phyloP scores from a whole-genome alignment of 2,888 invertebrate genomes.

The Patella depressa region DNA sequence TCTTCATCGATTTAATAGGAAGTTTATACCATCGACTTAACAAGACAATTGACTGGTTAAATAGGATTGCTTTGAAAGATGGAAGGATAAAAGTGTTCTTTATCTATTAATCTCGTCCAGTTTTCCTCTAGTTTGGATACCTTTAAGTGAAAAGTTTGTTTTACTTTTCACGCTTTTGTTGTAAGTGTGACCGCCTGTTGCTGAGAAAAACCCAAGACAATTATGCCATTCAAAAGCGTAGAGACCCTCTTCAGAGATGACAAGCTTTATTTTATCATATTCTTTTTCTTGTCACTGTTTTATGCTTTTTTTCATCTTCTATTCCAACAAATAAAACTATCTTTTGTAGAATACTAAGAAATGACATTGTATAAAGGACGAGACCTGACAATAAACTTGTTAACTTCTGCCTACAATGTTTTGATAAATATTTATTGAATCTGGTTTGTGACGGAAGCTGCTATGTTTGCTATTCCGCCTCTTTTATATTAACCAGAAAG shows the following conservation, averaged over 20 bases:
- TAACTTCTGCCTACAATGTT: background rate
- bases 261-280: too few relatives aligned
- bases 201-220: background rate
- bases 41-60: constrained; percentile 7
- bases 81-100: too few relatives aligned
- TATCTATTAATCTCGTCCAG: background rate
- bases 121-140: background rate
- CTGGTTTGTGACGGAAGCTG: background rate
- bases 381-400: background rate
- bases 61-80: background rate
- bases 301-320: background rate
- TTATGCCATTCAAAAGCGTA: too few relatives aligned
- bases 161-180: background rate
- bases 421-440: background rate
- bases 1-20: background rate
- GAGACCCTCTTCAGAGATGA: too few relatives aligned
- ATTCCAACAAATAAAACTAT: background rate
- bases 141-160: constrained; percentile 11
- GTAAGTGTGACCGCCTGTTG: background rate
- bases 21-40: background rate
- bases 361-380: background rate
- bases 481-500: background rate
- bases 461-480: background rate
- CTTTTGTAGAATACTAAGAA: background rate
- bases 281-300: background rate